Evolutionary conservation across 2,113 vertebrate species (phyloP).

Genomic region (Sander lucioperca): DNA sequence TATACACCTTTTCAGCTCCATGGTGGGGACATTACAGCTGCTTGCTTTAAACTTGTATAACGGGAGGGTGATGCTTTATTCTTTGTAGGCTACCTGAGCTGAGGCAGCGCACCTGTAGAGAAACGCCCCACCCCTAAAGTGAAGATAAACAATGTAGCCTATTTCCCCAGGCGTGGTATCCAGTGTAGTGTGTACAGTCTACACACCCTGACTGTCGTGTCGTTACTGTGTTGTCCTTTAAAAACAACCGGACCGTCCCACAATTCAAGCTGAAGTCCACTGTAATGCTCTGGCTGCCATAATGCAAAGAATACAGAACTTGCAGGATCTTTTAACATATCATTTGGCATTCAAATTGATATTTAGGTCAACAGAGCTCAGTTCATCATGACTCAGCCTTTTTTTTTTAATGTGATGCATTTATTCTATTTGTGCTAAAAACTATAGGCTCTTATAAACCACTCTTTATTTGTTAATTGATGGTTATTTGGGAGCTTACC

Average conservation of each 20-base stretch:
- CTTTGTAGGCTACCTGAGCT: conserved; percentile 17
- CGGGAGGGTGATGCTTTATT: conserved; percentile 46
- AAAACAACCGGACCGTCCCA: background rate
- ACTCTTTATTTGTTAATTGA: too few relatives aligned
- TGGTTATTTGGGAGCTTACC: too few relatives aligned
- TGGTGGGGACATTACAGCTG: background rate
- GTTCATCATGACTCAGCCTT: background rate
- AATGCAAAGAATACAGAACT: conserved; percentile 7
- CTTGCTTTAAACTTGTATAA: background rate
- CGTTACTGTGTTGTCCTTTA: background rate
- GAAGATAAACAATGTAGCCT: conserved; percentile 10
- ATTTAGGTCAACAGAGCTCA: background rate
- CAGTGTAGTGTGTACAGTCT: too few relatives aligned
- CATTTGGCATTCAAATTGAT: conserved; percentile 43
- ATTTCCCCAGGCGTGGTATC: background rate
- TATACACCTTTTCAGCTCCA: conserved; percentile 32
- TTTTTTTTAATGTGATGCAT: background rate
- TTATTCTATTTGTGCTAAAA: background rate
- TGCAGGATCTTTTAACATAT: background rate
- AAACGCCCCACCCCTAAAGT: conserved; percentile 30
- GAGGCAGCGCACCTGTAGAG: conserved; percentile 51
- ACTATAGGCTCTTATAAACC: background rate
- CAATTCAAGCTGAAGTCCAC: background rate
- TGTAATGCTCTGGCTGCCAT: background rate
- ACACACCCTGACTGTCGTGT: background rate